phyloP scores from a whole-genome alignment of 2,888 invertebrate species.

The Suillia variegata region DNA sequence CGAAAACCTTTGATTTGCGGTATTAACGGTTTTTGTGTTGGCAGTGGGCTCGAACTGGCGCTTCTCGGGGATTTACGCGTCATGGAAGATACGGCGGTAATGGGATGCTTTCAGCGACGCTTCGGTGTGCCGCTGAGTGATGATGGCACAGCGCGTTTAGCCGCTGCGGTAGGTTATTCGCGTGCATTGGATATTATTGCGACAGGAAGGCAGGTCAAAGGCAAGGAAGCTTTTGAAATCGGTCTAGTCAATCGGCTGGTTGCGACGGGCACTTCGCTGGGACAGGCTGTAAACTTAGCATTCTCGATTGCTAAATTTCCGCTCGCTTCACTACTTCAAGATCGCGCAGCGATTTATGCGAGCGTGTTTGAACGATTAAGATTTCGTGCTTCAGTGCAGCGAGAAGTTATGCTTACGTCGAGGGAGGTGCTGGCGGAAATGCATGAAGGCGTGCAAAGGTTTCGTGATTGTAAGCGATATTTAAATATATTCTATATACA shows the following conservation, averaged over 20 bases:
- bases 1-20: conserved; percentile 89
- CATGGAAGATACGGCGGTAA: conserved; percentile 81
- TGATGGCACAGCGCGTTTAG: conserved; percentile 82
- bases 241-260: conserved; percentile 83
- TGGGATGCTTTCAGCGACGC: conserved; percentile 81
- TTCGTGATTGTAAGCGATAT: conserved; percentile 65
- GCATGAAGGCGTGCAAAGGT: conserved; percentile 70
- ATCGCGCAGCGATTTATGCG: conserved; percentile 64
- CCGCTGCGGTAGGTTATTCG: conserved; percentile 82
- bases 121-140: conserved; percentile 86
- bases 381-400: conserved; percentile 67
- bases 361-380: conserved; percentile 68
- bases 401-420: conserved; percentile 67
- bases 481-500: not conserved
- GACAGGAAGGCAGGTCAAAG: conserved; percentile 79
- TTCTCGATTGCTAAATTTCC: conserved; percentile 81
- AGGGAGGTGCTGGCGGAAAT: conserved; percentile 71
- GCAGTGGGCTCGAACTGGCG: conserved; percentile 88
- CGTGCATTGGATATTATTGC: conserved; percentile 85
- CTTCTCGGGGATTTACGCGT: conserved; percentile 89
- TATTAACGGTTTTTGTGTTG: conserved; percentile 87
- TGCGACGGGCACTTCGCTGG: conserved; percentile 82
- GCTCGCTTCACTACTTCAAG: conserved; percentile 62
- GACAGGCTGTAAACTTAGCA: conserved; percentile 78
- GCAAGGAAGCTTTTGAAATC: conserved; percentile 78